Conservation (phyloP, 1,140 invertebrate species). For the Drosophila takahashii region DNA sequence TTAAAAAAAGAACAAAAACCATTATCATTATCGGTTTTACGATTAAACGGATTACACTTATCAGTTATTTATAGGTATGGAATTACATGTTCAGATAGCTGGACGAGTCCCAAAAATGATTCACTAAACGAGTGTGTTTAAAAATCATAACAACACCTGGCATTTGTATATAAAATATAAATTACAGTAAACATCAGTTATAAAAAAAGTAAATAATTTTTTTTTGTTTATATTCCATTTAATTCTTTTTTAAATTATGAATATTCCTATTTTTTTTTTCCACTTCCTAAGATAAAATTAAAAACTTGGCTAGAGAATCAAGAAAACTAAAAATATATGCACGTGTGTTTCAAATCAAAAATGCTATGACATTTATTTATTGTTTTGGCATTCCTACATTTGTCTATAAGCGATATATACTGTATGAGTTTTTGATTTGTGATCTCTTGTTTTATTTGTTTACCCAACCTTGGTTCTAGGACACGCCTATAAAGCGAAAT, state of each 20-base stretch:
- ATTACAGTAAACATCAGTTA: too few species aligned
- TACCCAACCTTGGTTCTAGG: constrained; percentile 68
- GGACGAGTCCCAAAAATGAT: constrained; percentile 24
- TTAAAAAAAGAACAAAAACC: constrained; percentile 18
- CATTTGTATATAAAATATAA: background rate
- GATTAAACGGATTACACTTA: constrained; percentile 39
- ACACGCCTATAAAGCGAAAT: constrained; percentile 72
- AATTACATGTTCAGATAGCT: constrained; percentile 16
- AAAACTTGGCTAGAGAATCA: background rate
- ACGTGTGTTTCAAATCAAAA: background rate
- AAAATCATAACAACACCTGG: background rate
- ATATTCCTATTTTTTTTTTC: too few species aligned
- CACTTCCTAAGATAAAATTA: background rate
- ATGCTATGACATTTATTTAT: background rate
- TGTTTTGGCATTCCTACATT: background rate
- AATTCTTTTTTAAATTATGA: too few species aligned
- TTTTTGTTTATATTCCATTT: too few species aligned
- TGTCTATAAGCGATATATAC: constrained; percentile 15
- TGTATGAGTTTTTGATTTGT: constrained; percentile 53
- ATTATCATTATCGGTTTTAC: constrained; percentile 35
- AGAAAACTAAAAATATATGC: background rate
- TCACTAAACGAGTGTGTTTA: constrained; percentile 17
- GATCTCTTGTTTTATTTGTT: constrained; percentile 36
- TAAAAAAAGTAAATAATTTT: too few species aligned
- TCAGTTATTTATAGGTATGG: constrained; percentile 32